Evolutionary conservation across 2,113 vertebrate species (phyloP).

Genomic region (Cathartes aura): DNA sequence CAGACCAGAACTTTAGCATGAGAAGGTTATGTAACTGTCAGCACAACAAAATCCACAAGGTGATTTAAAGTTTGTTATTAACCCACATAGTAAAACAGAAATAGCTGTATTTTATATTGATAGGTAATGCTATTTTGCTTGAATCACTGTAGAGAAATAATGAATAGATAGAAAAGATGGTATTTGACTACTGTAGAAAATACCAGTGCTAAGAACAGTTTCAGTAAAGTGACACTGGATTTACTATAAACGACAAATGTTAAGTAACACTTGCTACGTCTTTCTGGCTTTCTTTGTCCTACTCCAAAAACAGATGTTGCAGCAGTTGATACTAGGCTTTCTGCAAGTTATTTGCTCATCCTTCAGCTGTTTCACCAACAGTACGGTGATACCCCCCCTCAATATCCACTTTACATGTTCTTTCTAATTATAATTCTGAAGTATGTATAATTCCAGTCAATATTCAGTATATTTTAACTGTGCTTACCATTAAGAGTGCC

Average conservation of each 20-base stretch:
- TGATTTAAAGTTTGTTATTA: not conserved
- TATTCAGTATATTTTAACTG: not conserved
- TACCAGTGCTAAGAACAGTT: not conserved
- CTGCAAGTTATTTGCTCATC: not conserved
- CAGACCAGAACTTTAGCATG: not conserved
- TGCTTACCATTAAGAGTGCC: not conserved
- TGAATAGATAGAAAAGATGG: not conserved
- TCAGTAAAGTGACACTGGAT: not conserved
- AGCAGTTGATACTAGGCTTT: not conserved
- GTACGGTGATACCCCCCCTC: not conserved
- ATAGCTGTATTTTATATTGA: not conserved
- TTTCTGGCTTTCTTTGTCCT: not conserved
- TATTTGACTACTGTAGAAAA: not conserved
- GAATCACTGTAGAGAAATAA: not conserved
- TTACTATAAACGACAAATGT: not conserved
- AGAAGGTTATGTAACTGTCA: not conserved
- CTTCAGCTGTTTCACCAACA: not conserved
- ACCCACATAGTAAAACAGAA: not conserved
- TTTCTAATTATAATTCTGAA: not conserved
- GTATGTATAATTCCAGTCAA: not conserved
- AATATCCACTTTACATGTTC: not conserved
- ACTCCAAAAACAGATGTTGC: not conserved
- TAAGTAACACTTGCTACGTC: not conserved
- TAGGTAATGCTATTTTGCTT: not conserved
- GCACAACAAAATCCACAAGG: not conserved